A percentile compares a stretch with the other conserved stretches of the same genome.
Evolutionary conservation across 2,113 vertebrate genomes (phyloP).

Genomic region (Psilopogon haemacephalus): DNA sequence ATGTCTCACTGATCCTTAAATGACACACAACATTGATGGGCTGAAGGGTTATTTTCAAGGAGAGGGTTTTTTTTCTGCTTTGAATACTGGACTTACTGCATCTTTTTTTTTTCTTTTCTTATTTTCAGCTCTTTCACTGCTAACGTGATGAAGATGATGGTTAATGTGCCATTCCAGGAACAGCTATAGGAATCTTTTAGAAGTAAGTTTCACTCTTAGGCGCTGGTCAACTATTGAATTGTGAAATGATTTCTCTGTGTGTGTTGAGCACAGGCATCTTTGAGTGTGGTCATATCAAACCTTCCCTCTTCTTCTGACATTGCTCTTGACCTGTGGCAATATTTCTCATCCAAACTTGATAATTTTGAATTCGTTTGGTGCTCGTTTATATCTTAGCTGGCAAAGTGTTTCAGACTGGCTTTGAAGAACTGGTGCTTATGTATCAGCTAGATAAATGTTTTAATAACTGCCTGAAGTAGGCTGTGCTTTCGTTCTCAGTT

Average conservation of each 20-base stretch:
- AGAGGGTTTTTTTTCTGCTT: background rate
- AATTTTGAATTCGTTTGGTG: background rate
- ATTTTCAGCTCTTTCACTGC: background rate
- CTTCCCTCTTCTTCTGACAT: background rate
- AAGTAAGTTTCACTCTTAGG: background rate
- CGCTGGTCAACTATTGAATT: background rate
- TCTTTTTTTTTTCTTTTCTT: background rate
- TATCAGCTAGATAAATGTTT: background rate
- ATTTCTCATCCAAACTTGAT: background rate
- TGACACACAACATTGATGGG: background rate
- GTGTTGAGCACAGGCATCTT: background rate
- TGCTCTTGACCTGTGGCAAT: background rate
- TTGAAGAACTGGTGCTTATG: background rate
- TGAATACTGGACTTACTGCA: background rate
- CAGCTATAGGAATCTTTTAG: background rate
- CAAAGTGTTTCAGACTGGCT: background rate
- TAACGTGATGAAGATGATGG: background rate
- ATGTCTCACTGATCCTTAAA: conserved; percentile 14
- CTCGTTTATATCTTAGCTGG: background rate
- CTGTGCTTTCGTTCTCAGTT: background rate
- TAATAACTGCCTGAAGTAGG: background rate
- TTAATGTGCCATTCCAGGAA: background rate
- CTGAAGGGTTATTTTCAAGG: conserved; percentile 30
- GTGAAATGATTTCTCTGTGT: background rate
- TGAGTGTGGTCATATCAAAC: background rate